These are phyloP conservation scores for Microcebus jonahi DNA, from an alignment of 2,113 vertebrate genomes.

Conservation along the genomic window DNA sequence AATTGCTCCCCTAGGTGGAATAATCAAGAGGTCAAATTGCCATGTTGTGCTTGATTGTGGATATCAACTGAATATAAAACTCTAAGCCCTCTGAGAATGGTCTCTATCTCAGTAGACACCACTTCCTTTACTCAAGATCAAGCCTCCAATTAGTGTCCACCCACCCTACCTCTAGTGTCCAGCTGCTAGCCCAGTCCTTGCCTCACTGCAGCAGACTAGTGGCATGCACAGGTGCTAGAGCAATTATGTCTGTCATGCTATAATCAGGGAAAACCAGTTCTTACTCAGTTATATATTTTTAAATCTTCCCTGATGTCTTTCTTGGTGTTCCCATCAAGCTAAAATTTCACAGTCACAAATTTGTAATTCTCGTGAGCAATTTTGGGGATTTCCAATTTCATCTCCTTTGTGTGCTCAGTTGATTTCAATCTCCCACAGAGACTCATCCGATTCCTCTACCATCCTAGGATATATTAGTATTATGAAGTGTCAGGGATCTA, in stretches of 20 bases:
- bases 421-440: background rate
- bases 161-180: background rate
- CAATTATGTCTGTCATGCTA: background rate
- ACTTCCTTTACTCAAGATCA: background rate
- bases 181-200: background rate
- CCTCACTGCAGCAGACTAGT: background rate
- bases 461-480: rapidly evolving
- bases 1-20: background rate
- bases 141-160: background rate
- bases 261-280: background rate
- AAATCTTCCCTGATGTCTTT: background rate
- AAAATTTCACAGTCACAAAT: background rate
- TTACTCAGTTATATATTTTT: background rate
- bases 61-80: background rate
- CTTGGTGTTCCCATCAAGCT: background rate
- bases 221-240: too few species aligned
- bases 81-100: background rate
- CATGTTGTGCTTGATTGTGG: background rate
- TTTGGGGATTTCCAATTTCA: background rate
- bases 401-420: background rate
- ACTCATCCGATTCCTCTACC: background rate
- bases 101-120: background rate
- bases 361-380: background rate
- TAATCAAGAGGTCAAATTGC: background rate
- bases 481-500: rapidly evolving